Base-by-base conservation (phyloP, 2,113 vertebrate genomes). In the Aegotheles bennettii region DNA sequence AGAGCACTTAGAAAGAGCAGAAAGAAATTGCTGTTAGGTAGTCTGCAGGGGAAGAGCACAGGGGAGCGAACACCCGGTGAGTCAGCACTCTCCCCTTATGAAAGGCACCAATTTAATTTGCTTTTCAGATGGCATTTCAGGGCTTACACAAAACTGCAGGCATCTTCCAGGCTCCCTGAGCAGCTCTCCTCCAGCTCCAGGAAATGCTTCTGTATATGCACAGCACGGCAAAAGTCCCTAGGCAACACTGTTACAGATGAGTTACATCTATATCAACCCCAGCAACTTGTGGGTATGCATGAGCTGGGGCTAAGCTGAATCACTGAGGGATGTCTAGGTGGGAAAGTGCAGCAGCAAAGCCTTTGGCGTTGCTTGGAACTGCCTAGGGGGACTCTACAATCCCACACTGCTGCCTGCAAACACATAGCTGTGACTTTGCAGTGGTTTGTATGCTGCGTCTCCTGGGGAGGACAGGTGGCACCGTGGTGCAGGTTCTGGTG, bases 101-200 rank as follows among this genome's bases (percentile, higher is more conserved):
- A 90, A 93, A 84, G 83, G 56, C 18, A 6, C 42, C 2, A 33
- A 84, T 92, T 88, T 77, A 7, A 69, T 95, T 73, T 93, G 85
- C 75, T 76, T 93, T 90, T 85, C 64, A 78, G 81, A 80, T 70
- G 88, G 35, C 59, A 57, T 85, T 70, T 91, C 54, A 80, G 47
- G 51, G 89, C 64, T 93, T 28, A 47, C 40, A 54, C 21, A 29
- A 42, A 86, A 75, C 43, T 29, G 69, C 60, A 63, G 65, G 43
- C 11, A 77, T 50, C 56, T 77, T 90, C 59, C 47, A 67, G 63
- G 42, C 40, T 87, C 26, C 65, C 56, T 43, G 14, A 63, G 54
- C 33, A 71, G 69, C 70, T 70, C 65, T 53, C 31, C 18, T 42
- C 12, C 82, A 48, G 26, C 60, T 70, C 53, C 68, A 74, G 57